phyloP scores from a whole-genome alignment of 2,113 vertebrate genomes.

The Tetrax tetrax region DNA sequence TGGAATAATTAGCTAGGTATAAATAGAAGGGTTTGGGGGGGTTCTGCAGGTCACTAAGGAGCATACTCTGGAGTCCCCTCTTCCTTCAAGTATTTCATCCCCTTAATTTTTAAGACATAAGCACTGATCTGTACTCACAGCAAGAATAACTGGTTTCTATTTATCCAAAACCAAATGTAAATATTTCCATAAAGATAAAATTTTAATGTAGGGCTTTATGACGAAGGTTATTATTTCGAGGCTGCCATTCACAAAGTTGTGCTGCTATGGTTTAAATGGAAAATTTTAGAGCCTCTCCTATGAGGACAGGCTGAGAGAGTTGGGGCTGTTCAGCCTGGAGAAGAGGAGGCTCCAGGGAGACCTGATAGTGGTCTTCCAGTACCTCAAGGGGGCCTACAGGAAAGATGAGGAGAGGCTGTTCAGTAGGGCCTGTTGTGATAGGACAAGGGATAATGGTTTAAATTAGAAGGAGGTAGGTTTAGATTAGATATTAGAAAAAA shows the following conservation, averaged over 20 bases:
- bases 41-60: background rate
- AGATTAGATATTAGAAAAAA: too few species aligned
- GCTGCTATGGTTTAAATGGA: background rate
- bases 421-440: too few species aligned
- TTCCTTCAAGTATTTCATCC: background rate
- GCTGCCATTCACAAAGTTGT: constrained; percentile 4
- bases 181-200: constrained; percentile 47
- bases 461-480: too few species aligned
- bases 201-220: constrained; percentile 29
- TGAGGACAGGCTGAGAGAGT: too few species aligned
- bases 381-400: too few species aligned
- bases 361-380: too few species aligned
- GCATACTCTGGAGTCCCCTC: background rate
- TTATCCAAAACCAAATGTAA: constrained; percentile 21
- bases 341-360: too few species aligned
- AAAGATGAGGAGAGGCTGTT: too few species aligned
- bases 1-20: background rate
- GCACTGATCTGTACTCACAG: background rate
- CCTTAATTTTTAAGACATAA: background rate
- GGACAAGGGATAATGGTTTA: too few species aligned
- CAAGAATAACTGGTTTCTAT: background rate
- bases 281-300: constrained; percentile 12
- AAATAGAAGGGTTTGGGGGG: background rate
- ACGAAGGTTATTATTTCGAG: background rate
- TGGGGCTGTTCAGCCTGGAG: too few species aligned